Base-by-base conservation (phyloP, 2,797 vertebrate species). In the Melanogrammus aeglefinus region DNA sequence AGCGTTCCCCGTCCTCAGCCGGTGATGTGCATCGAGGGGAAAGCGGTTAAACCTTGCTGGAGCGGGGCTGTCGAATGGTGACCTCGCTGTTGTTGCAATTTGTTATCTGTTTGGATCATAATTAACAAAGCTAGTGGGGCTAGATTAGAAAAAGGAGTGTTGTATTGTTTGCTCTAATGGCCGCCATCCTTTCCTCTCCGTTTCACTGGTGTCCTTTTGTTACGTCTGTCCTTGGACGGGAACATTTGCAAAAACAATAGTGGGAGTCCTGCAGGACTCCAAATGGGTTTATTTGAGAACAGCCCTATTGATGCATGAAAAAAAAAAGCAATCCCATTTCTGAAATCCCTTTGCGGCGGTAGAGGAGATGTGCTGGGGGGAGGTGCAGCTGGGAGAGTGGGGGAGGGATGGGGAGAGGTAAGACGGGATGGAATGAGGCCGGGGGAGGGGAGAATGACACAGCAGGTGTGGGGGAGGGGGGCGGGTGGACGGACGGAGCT, bases 341-440 rank as follows among this genome's bases (percentile, higher is more conserved):
- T 36, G 78, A 80, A 87, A 84, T 78, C 72, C 81, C 73, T 81
- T 83, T 82, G 63, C 47, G 41, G 77, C 76, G 44, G 80, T 82
- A 69, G 80, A 74, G 33, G 72, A n/a, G 31, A 79, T 16, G 27
- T 51, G 75, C 78, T 44, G 31, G 1, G 27, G 31, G 80, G 21
- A n/a, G 78, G 78, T 76, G 57, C 57, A n/a, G 80, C 77, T 77
- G 83, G 74, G 82, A 39, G 31, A 31, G 31, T 31, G 9, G 38
- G 38, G 38, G 38, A 39, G 9, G 38, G 8, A 39, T 10, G 9
- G 9, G 38, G 38, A 39, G 73, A 41, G 83, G 77, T 36, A 33
- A 73, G 63, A 10, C 74, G 79, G 74, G 79, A 70, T 16, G 76
- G 78, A 90, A 86, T 0, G 84, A 84, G 89, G 86, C 87, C 85